These are phyloP conservation scores for Arvicanthis niloticus DNA, from an alignment of 2,113 vertebrate species.

Conservation along the genomic window DNA sequence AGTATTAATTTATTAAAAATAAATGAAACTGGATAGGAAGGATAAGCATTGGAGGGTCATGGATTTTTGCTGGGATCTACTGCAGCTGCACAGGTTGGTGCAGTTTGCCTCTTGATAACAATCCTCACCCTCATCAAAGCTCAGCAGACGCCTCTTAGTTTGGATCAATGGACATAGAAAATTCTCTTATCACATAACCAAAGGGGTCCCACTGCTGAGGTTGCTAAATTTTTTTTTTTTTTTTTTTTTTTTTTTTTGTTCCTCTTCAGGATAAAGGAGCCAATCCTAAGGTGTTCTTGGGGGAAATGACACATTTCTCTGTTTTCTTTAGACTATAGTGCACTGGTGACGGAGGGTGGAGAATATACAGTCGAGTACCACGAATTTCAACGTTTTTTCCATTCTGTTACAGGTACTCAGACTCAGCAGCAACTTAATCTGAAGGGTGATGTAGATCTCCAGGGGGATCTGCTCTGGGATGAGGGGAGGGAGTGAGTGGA, in stretches of 20 bases:
- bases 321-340: slow-evolving; percentile 92
- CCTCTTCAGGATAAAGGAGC: neutral
- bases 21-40: neutral
- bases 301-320: neutral
- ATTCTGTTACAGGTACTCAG: slow-evolving; percentile 86
- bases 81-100: fast-evolving
- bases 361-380: slow-evolving; percentile 93
- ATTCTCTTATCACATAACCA: neutral
- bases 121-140: neutral
- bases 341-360: slow-evolving; percentile 93
- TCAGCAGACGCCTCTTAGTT: neutral
- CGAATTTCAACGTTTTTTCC: slow-evolving; percentile 89
- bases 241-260: neutral
- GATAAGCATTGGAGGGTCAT: neutral
- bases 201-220: neutral
- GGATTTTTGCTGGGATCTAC: neutral
- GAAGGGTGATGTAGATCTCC: neutral
- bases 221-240: neutral
- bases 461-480: neutral
- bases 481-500: neutral
- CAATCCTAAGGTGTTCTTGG: neutral
- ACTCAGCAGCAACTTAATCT: slow-evolving; percentile 35
- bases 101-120: neutral
- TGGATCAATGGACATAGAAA: neutral
- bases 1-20: neutral